Base-by-base conservation (phyloP, 2,888 invertebrate species). In the Furcula furcula region DNA sequence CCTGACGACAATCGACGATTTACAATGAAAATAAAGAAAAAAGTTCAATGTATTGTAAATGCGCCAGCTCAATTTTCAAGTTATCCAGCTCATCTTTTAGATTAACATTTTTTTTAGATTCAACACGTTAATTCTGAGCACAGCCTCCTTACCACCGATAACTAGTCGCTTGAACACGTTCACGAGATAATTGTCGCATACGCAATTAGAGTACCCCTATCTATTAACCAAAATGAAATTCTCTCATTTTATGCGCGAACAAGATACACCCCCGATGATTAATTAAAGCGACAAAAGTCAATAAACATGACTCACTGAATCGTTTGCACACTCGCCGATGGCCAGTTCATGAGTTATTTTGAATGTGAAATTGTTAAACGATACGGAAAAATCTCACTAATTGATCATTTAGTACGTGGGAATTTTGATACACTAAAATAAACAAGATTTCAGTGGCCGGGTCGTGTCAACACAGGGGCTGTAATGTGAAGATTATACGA, bases 401-500 rank as follows among this genome's bases (percentile, higher is more conserved):
- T 53, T 49, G 44, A 50, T 54, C 51, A 47, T 54, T 60, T 57
- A 56, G 54, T 46, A 41, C 36, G 36, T 37, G 38, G 15, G 27
- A 14, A n/a, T 25, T 27, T 35, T 40, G 46, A 35, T 26, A 41
- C 40, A 39, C 36, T 54, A 43, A 55, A 64, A 64, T 56, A 61
- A 70, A 66, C 61, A 64, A 62, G 55, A 49, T 54, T 42, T 41
- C 36, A 43, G 42, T n/a, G 47, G 46, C 42, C 35, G 44, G 42
- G 31, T 33, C 39, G 54, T 55, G 66, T 60, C 64, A 59, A 65
- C 71, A 65, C 53, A n/a, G 39, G 59, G 50, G 55, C 39, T 62
- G 65, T 70, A 80, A 82, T 70, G 74, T 55, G 50, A 46, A 71
- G 70, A 82, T 83, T 82, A 82, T 80, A 77, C 82, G 60, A 65